Base-by-base conservation (phyloP, 1,140 invertebrate species). In the Acromyrmex charruanus region DNA sequence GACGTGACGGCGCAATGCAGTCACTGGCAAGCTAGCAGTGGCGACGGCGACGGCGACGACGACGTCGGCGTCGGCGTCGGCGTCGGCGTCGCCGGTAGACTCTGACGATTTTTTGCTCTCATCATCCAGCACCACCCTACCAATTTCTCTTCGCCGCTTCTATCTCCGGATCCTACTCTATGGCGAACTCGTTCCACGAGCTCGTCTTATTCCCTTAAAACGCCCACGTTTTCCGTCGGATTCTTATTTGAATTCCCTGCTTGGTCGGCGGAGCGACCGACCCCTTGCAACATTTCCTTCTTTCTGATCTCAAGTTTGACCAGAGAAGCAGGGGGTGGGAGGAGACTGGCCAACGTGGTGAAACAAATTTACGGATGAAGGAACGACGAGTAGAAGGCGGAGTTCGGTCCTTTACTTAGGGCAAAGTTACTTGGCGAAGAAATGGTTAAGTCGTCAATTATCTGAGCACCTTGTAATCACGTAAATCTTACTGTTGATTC, bases 1-100 rank as follows among this genome's bases (percentile, higher is more conserved):
- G 94, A 95, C 95, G 94, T 95, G 95, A 95, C 94, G 94, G 92
- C 94, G 95, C 95, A 95, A 95, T 95, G 94, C 94, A 94, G 95
- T 95, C 90, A 90, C 86, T 87, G 74, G 80, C 85, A 82, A 59
- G 86, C 49, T 49, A 74, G 39, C 74, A 14, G 71, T n/a, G 35
- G 51, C 75, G 61, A 25, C 31, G 81, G 18, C 63, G 69, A 25
- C 39, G 55, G 16, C 81, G 77, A 3, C 66, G 25, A 25, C 25
- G 28, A 12, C 69, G n/a, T n/a, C n/a, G n/a, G n/a, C n/a, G n/a
- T n/a, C n/a, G 80, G 59, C 63, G 65, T 5, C 61, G 39, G 5
- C 65, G 25, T 51, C 71, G 77, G 58, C 65, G 75, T 55, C 79
- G 44, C 21, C 53, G 55, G 39, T 55, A 51, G 72, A 72, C 51